A percentile compares a stretch with the other conserved stretches of the same genome.
Conservation (phyloP, 2,113 vertebrate species). For the Gavialis gangeticus region DNA sequence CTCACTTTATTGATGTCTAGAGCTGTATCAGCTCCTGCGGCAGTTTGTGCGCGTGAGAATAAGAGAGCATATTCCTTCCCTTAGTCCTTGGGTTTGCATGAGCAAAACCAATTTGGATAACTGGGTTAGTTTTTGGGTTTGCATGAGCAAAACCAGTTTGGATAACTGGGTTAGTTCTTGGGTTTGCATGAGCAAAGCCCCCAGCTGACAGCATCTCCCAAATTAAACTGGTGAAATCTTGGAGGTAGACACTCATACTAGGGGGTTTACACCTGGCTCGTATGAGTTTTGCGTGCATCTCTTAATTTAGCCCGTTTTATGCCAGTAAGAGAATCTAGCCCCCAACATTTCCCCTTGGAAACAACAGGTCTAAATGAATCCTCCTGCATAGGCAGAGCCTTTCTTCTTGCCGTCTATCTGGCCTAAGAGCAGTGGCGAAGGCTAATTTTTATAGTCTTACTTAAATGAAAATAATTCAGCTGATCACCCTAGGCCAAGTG, state of each 20-base stretch:
- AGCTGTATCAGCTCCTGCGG: accelerated
- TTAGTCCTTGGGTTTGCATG: not conserved
- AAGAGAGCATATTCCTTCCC: accelerated
- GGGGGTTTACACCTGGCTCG: not conserved
- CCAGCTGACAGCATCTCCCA: not conserved
- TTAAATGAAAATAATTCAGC: constrained; percentile 11
- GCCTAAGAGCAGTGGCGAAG: not conserved
- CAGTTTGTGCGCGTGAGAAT: not conserved
- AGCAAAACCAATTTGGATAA: not conserved
- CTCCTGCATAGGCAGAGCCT: not conserved
- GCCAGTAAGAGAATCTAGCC: not conserved
- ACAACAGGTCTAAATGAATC: not conserved
- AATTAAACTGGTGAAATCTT: accelerated
- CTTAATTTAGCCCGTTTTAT: not conserved
- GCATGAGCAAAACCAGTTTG: not conserved
- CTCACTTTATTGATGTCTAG: not conserved
- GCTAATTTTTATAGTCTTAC: not conserved
- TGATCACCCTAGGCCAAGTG: not conserved
- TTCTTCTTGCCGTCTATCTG: accelerated
- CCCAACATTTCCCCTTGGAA: not conserved
- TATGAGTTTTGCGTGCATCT: not conserved
- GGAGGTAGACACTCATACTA: accelerated
- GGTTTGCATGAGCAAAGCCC: not conserved
- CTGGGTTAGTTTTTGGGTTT: not conserved
- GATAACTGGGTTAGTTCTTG: too few species aligned